Evolutionary conservation across 2,113 vertebrate genomes (phyloP), one percentile per base, ranked within the genome.

Genomic region (Odontophorus gujanensis): DNA sequence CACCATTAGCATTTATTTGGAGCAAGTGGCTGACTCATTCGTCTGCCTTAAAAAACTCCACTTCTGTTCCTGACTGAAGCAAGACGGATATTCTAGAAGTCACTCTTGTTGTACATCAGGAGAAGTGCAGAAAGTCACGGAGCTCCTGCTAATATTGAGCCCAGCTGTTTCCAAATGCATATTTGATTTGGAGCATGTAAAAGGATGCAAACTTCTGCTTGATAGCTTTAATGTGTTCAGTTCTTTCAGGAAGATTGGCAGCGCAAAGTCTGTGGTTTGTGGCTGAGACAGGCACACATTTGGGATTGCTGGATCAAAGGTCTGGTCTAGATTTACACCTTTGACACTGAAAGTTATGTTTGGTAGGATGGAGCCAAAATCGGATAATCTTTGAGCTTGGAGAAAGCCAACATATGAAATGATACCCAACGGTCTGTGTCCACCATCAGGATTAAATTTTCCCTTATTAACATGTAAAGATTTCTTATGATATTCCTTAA

Each of bases 21-120:
- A 95, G 93, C 66, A 78, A 96, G 81, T 81, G 81, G 58, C 84
- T 90, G 89, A 78, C 74, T 96, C 67, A 94, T 89, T 92, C 85
- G 87, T 93, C 89, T 95, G 94, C 81, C 74, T 75, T 94, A 69
- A 93, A 95, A 96, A 96, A 84, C 53, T 89, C 77, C 79, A 30
- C 4, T 53, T 90, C 77, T 92, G 57, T 76, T 93, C 59, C 69
- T 68, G 83, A 81, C 74, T 89, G 61, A 74, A 93, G 30, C 67
- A 94, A 91, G 40, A 81, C 43, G 28, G 82, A 84, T 93, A 84
- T 88, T 79, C 71, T 90, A n/a, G 88, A 94, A 90, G 48, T 53
- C 51, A 65, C 55, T 92, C n/a, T 78, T 85, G 48, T 74, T 81
- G 58, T 81, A 65, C 62, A 81, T 75, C 28, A 83, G 43, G 22